Conservation (phyloP, 2,888 invertebrate species). For the Tromatobia lineatoria region DNA sequence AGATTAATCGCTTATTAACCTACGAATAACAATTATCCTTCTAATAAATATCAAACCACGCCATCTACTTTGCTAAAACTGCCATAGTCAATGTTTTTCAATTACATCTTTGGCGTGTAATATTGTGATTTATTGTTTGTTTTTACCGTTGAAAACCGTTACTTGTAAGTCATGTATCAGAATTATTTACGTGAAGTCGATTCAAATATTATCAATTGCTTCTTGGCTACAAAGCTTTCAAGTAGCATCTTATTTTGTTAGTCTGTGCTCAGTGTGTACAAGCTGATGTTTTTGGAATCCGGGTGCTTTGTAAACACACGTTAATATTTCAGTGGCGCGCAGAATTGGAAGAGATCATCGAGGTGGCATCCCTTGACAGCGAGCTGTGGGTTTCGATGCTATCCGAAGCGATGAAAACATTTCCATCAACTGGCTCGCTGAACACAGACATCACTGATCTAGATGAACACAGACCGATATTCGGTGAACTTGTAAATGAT, state of each 20-base stretch:
- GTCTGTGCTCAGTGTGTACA: background rate
- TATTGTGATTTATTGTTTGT: slow-evolving; percentile 8
- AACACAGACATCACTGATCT: slow-evolving; percentile 96
- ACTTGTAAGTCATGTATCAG: background rate
- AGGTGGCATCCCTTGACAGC: slow-evolving; percentile 96
- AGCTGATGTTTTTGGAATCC: slow-evolving; percentile 2
- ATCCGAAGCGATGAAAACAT: slow-evolving; percentile 97
- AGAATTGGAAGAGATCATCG: slow-evolving; percentile 97
- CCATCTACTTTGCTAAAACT: slow-evolving; percentile 53
- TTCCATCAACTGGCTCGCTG: slow-evolving; percentile 95
- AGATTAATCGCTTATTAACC: slow-evolving; percentile 44
- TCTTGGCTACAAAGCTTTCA: background rate
- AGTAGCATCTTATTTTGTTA: background rate
- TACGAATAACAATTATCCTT: slow-evolving; percentile 48
- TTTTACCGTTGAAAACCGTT: background rate
- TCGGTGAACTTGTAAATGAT: slow-evolving; percentile 95
- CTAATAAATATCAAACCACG: slow-evolving; percentile 49
- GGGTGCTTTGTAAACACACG: background rate
- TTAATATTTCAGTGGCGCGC: slow-evolving; percentile 92
- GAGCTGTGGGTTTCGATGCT: slow-evolving; percentile 99
- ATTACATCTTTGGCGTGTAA: slow-evolving; percentile 31
- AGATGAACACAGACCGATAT: slow-evolving; percentile 95
- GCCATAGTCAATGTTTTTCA: slow-evolving; percentile 74
- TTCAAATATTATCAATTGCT: background rate
- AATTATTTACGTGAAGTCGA: background rate